Percentiles rank a stretch among this genome's conserved stretches.
Evolutionary conservation across 2,797 vertebrate species (phyloP).

Genomic region (Carduelis carduelis): DNA sequence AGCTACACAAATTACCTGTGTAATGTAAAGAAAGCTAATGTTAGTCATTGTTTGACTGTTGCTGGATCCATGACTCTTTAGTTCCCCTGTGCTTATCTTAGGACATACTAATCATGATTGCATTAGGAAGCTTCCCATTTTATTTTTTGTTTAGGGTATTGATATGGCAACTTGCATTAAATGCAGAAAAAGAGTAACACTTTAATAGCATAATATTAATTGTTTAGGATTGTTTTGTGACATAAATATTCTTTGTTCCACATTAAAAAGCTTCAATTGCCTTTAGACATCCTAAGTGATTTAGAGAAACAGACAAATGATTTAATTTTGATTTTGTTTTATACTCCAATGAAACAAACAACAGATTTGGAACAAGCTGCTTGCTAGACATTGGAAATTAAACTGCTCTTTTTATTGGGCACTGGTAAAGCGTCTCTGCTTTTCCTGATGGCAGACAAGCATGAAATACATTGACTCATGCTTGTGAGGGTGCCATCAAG

Average conservation of each 20-base stretch:
- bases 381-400: slow-evolving; percentile 54
- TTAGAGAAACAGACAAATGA: slow-evolving; percentile 19
- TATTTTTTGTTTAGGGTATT: neutral
- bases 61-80: neutral
- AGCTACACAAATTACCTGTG: neutral
- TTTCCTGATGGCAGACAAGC: slow-evolving; percentile 44
- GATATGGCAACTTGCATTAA: neutral
- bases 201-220: neutral
- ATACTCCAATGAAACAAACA: slow-evolving; percentile 39
- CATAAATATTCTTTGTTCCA: slow-evolving; percentile 7
- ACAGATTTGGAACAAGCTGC: slow-evolving; percentile 60
- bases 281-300: slow-evolving; percentile 20
- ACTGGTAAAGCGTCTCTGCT: neutral
- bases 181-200: neutral
- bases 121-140: neutral
- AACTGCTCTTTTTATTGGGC: slow-evolving; percentile 37
- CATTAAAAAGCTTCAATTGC: slow-evolving; percentile 25
- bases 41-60: neutral
- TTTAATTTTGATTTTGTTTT: slow-evolving; percentile 52
- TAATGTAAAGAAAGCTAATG: neutral
- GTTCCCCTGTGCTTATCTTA: neutral
- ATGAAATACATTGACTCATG: slow-evolving; percentile 43
- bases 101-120: neutral
- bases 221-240: neutral
- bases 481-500: slow-evolving; percentile 42